Base-by-base conservation (phyloP, 2,797 vertebrate genomes). In the Gymnocypris eckloni region DNA sequence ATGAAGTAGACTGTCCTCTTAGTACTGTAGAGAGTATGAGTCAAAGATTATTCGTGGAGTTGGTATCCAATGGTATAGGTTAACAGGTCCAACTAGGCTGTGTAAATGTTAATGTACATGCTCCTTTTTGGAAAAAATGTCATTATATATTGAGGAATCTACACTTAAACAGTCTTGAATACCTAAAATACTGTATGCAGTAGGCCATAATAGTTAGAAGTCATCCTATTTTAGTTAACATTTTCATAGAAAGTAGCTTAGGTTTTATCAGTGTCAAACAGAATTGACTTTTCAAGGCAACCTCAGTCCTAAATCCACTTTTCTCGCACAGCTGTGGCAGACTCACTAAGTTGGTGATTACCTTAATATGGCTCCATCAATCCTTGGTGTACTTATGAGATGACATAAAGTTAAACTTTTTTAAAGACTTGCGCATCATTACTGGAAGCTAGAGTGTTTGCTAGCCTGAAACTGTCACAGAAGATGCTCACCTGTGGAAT, bases 201-300 rank as follows among this genome's bases (percentile, higher is more conserved):
- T 50, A 52, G 20, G 18, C 45, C 56, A 41, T 64, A 56, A 39
- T 22, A 54, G 33, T 39, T 77, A 39, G 28, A 75, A 75, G 50
- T 77, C 50, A 56, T 39, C 28, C 25, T 76, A 16, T 54, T 48
- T 39, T 15, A 18, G 18, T 54, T 28, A 25, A 41, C 6, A 41
- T 6, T 13, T 59, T 78, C 41, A n/a, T 41, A 79, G 28, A 39
- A 25, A 22, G 12, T 78, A 2, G 39, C 56, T 45, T 64, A 25
- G 56, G 20, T 64, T 61, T 79, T 64, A 43, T 75, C 48, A 72
- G 41, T 48, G 41, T 15, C 39, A 6, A n/a, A 41, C 39, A 71
- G 69, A 71, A 43, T 43, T 43, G 11, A 71, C 69, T 71, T 25
- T 72, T 73, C 13, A 28, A 48, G 71, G 73, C 28, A 28, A 76